phyloP scores from a whole-genome alignment of 2,113 vertebrate genomes.

The Petrocephalus microphthalmus region DNA sequence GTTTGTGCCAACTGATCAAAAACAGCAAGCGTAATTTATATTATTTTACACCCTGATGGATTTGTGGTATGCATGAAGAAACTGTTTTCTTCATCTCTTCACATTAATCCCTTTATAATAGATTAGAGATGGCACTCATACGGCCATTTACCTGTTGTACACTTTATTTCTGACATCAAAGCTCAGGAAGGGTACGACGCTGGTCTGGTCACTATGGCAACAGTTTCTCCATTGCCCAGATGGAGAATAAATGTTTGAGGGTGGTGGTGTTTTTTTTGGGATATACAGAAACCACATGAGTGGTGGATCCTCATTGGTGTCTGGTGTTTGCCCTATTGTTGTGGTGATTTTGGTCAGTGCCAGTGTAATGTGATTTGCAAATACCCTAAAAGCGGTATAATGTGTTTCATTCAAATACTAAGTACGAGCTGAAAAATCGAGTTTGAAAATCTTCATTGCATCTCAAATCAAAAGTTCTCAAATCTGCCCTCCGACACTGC shows the following conservation, averaged over 20 bases:
- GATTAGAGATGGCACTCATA: too few species aligned
- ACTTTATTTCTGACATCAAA: too few species aligned
- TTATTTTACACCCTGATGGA: too few species aligned
- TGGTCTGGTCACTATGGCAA: too few species aligned
- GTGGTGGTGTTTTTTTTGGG: neutral
- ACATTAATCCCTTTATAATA: too few species aligned
- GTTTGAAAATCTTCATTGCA: neutral
- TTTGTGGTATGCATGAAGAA: too few species aligned
- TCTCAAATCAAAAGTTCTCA: neutral
- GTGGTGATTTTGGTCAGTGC: neutral
- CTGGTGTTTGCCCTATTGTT: neutral
- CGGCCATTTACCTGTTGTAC: too few species aligned
- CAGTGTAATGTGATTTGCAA: neutral
- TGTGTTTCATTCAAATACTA: too few species aligned
- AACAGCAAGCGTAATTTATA: neutral
- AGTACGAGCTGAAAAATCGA: neutral
- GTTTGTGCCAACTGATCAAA: neutral
- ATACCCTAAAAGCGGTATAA: neutral
- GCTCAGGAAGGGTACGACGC: too few species aligned
- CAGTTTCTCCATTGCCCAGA: neutral
- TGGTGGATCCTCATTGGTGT: neutral
- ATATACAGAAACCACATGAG: neutral
- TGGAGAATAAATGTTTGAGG: neutral
- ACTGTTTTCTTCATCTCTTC: too few species aligned
- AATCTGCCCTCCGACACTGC: too few species aligned